Evolutionary conservation across 1,140 invertebrate species (phyloP), one percentile per base, ranked within the genome.

Genomic region (Ylistrum balloti): DNA sequence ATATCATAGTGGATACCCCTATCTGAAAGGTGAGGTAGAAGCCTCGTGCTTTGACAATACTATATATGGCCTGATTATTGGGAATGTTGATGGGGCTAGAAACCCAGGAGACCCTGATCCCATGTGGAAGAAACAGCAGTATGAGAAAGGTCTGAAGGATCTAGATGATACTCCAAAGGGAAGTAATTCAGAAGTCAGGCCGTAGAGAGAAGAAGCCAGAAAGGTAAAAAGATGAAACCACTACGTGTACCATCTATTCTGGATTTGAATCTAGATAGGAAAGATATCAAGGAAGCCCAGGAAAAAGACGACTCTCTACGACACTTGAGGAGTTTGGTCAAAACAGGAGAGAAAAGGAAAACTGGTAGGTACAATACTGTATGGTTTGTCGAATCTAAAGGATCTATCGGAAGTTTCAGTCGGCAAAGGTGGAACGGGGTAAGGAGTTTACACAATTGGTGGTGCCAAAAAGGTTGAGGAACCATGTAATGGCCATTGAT

Each of bases 11-110:
- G 85, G 85, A 92, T 32, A 87, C 89, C 15, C 89, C 89, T 93
- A 88, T 88, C 88, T 89, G 17, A 41, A 41, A 32, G 92, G 91
- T 86, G 85, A 20, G 20, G 85, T 90, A 17, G 88, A 91, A 33
- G 91, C 92, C 22, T 33, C 89, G 17, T 86, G 32, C 28, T 87
- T 93, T 86, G 85, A 89, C 10, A 91, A 88, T 41, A 90, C 92
- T 87, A 86, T 89, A 33, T 91, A 90, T 90, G 92, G 91, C 35
- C 33, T 90, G 5, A 90, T 93, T 17, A 90, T 92, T 20, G 89
- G 92, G 22, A 93, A 92, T 88, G 48, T 93, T 33, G 33, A 91
- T 13, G 86, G n/a, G 56, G 89, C 56, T 11, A 91, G 86, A 86
- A 87, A 85, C 32, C 48, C 45, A 15, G 33, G 33, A 33, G 33